These are phyloP conservation scores for Sparus aurata DNA, from an alignment of 2,797 vertebrate genomes.

Conservation along the genomic window DNA sequence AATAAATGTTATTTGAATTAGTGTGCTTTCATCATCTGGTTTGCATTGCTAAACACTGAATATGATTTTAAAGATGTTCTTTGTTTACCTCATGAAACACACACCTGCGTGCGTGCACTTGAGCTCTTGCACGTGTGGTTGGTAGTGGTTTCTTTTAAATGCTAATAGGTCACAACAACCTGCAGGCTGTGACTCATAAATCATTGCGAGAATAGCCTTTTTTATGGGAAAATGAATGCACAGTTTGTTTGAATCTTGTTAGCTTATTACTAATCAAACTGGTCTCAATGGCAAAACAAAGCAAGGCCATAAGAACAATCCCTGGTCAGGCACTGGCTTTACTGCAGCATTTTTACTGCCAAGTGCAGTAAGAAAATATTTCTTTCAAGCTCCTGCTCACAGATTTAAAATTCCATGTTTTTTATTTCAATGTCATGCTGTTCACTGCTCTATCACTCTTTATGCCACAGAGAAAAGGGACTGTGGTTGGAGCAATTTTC, in stretches of 20 bases:
- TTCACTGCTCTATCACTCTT: not conserved
- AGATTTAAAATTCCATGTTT: not conserved
- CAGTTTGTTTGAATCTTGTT: not conserved
- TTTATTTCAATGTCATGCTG: not conserved
- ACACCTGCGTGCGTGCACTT: constrained; percentile 37
- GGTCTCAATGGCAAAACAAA: not conserved
- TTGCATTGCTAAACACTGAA: constrained; percentile 71
- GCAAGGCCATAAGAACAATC: not conserved
- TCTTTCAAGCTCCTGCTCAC: not conserved
- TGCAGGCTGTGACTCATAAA: constrained; percentile 42
- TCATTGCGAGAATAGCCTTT: constrained; percentile 45
- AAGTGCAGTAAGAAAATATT: not conserved
- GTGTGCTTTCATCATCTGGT: constrained; percentile 68
- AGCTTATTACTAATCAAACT: not conserved
- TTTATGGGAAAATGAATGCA: constrained; percentile 6
- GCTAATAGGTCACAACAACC: constrained; percentile 51
- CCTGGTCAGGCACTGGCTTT: not conserved
- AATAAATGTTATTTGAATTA: constrained; percentile 76
- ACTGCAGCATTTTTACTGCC: not conserved
- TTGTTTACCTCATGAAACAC: constrained; percentile 59
- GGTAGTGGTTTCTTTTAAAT: constrained; percentile 63
- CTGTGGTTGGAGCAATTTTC: not conserved
- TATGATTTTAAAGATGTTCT: constrained; percentile 59
- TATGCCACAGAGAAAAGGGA: not conserved
- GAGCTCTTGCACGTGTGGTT: constrained; percentile 18